Conservation (phyloP, 2,113 vertebrate genomes). For the Chitala chitala region DNA sequence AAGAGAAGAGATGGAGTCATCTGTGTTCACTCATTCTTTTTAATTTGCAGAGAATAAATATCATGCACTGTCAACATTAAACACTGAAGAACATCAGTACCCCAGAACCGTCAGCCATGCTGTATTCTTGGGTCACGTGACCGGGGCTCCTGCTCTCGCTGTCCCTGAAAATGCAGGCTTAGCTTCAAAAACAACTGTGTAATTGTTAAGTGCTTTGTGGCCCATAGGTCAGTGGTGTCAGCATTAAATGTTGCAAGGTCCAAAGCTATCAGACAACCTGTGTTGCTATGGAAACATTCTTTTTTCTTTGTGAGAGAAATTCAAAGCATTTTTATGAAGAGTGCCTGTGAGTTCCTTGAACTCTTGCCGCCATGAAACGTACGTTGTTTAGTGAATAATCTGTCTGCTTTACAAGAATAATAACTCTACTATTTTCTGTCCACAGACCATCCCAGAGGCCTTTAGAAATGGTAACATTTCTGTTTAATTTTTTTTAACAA, state of each 20-base stretch:
- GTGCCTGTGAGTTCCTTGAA: not conserved
- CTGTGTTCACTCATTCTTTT: not conserved
- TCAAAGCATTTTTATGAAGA: not conserved
- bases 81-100: not conserved
- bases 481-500: not conserved
- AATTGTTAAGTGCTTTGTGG: not conserved
- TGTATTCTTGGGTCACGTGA: no score
- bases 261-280: not conserved
- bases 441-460: slow-evolving; percentile 42
- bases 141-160: not conserved
- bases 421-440: slow-evolving; percentile 8
- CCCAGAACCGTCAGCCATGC: not conserved
- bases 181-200: not conserved
- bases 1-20: not conserved
- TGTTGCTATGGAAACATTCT: not conserved
- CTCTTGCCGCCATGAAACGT: not conserved
- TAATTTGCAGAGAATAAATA: not conserved
- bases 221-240: not conserved
- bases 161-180: not conserved
- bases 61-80: not conserved
- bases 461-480: slow-evolving; percentile 55
- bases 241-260: not conserved
- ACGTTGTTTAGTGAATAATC: not conserved
- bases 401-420: slow-evolving; percentile 4
- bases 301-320: not conserved